Evolutionary conservation across 2,797 vertebrate species (phyloP), one percentile per base, ranked within the genome.

Genomic region (Poecilia wingei): DNA sequence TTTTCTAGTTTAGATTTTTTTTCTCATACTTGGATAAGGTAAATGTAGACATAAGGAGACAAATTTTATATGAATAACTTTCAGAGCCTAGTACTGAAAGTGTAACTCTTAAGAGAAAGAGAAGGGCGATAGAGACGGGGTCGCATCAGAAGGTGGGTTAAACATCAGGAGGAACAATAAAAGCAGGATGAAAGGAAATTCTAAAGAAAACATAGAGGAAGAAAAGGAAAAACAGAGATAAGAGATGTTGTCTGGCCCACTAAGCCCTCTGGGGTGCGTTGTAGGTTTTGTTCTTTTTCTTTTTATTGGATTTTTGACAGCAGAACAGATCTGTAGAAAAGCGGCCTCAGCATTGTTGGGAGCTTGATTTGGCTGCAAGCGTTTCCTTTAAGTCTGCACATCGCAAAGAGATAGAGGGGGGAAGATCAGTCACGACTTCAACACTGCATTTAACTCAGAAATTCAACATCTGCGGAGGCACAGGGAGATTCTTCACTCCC

Each of bases 281-380:
- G 7, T 33, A 76, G 77, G 80, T 81, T 89, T 79, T 75, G 82
- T 72, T 77, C 76, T 82, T 80, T 85, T 83, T 69, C 81, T 79
- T 84, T 78, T 71, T 46, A 86, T 86, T 81, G 88, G 82, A 82
- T 87, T 82, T 72, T 28, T 79, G 80, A 82, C 83, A 88, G 79
- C 82, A 88, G 77, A 81, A 84, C 80, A 76, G 76, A 87, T 86
- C 76, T 53, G 76, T 76, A 74, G 61, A 79, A 78, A 82, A 72
- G 36, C 85, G 41, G 77, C 77, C 13, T 74, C 59, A 70, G 55
- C 55, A 18, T 33, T 61, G 59, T 61, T 61, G 59, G 59, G 31
- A 33, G 31, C 59, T 33, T 18, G 14, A 33, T 33, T 61, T 61
- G 59, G 31, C 57, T 59, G 28, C 57, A 16, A 59, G 31, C 59